phyloP scores from a whole-genome alignment of 1,140 invertebrate species.

The Orius insidiosus region DNA sequence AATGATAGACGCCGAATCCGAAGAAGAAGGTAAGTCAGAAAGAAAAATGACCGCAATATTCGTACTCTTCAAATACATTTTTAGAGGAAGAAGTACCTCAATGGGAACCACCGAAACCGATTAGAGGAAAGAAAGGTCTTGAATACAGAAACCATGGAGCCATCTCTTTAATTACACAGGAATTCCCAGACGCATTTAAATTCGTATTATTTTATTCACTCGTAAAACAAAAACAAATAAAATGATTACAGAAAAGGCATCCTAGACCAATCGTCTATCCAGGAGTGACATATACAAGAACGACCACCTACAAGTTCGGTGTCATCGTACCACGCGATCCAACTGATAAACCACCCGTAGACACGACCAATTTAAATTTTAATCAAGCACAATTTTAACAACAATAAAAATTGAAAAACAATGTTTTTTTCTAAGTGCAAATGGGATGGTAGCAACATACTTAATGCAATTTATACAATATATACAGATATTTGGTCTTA shows the following conservation, averaged over 20 bases:
- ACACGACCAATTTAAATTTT: too few relatives aligned
- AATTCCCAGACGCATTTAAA: constrained; percentile 80
- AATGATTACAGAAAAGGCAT: constrained; percentile 11
- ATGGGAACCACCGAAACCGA: constrained; percentile 16
- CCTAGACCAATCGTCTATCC: constrained; percentile 15
- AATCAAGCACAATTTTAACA: too few relatives aligned
- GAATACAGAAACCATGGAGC: constrained; percentile 62
- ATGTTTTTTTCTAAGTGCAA: too few relatives aligned
- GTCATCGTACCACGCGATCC: constrained; percentile 3
- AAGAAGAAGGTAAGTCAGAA: constrained; percentile 5
- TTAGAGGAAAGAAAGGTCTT: constrained; percentile 49
- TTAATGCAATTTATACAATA: too few relatives aligned
- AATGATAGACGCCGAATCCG: not conserved
- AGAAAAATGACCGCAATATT: not conserved
- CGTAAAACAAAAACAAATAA: not conserved
- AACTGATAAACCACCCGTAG: too few relatives aligned
- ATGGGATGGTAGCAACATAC: too few relatives aligned
- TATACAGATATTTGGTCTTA: too few relatives aligned
- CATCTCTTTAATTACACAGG: constrained; percentile 80
- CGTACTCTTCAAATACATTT: too few relatives aligned
- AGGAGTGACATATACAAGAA: constrained; percentile 15
- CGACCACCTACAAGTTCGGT: constrained; percentile 18
- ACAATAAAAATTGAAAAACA: too few relatives aligned
- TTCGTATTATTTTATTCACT: constrained; percentile 34
- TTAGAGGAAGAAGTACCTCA: constrained; percentile 1